Conservation (phyloP, 2,888 invertebrate genomes). For the Pachliopta kotzebuea region DNA sequence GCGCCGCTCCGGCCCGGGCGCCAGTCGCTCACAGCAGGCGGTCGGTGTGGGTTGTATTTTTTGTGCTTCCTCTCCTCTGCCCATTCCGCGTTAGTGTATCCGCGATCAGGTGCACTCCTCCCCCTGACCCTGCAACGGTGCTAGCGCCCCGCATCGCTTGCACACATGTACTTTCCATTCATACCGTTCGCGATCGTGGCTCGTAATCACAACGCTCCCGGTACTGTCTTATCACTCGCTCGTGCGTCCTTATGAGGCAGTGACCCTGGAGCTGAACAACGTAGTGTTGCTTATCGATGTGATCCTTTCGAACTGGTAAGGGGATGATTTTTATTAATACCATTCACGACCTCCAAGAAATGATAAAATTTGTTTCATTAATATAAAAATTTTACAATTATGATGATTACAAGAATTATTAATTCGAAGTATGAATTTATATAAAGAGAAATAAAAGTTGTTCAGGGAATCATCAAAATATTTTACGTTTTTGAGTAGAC, state of each 20-base stretch:
- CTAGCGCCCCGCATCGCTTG: slow-evolving; percentile 39
- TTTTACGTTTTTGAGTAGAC: slow-evolving; percentile 27
- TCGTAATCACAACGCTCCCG: slow-evolving; percentile 31
- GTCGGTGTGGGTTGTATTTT: slow-evolving; percentile 70
- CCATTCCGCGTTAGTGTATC: slow-evolving; percentile 44
- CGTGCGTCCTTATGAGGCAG: slow-evolving; percentile 28
- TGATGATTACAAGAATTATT: slow-evolving; percentile 5
- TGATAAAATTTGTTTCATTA: no score
- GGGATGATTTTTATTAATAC: slow-evolving; percentile 18
- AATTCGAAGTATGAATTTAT: background rate
- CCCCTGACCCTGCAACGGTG: slow-evolving; percentile 33
- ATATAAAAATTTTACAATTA: no score
- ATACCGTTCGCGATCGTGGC: slow-evolving; percentile 44
- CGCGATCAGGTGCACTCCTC: slow-evolving; percentile 62
- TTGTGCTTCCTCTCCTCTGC: slow-evolving; percentile 45
- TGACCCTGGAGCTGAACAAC: slow-evolving; percentile 27
- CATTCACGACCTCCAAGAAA: background rate
- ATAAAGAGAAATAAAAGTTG: slow-evolving; percentile 1
- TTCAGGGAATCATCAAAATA: slow-evolving; percentile 32
- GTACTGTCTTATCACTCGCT: slow-evolving; percentile 23
- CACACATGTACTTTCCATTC: slow-evolving; percentile 64
- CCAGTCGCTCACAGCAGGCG: slow-evolving; percentile 75
- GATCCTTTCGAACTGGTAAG: slow-evolving; percentile 23
- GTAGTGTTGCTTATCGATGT: slow-evolving; percentile 26
- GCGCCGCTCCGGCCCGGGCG: slow-evolving; percentile 71